phyloP scores from a whole-genome alignment of 1,140 invertebrate genomes.

The Pseudomyrmex pallidus region DNA sequence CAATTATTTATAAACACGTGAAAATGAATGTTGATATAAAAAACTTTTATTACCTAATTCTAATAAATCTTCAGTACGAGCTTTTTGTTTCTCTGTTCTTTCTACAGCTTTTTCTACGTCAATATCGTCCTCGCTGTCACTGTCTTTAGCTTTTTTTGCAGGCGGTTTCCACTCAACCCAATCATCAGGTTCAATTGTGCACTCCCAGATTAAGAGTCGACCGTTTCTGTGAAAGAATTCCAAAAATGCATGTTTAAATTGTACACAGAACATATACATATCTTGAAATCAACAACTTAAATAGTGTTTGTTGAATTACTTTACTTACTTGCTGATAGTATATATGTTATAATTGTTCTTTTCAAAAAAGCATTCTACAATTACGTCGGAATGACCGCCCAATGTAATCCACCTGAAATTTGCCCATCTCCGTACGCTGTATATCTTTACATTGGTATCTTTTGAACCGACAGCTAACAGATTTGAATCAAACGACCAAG shows the following conservation, averaged over 20 bases:
- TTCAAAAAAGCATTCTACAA: conserved; percentile 96
- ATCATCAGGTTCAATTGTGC: conserved; percentile 89
- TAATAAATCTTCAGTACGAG: conserved; percentile 30
- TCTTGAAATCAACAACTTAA: background rate
- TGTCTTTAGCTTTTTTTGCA: conserved; percentile 83
- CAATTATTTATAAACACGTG: background rate
- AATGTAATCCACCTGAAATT: conserved; percentile 91
- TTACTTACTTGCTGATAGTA: conserved; percentile 89
- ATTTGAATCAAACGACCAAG: conserved; percentile 97
- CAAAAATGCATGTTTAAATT: conserved; percentile 38
- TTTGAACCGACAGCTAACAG: conserved; percentile 94
- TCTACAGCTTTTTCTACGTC: conserved; percentile 81
- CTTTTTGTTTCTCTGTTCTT: conserved; percentile 74
- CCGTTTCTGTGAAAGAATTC: conserved; percentile 86
- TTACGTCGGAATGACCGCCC: conserved; percentile 92
- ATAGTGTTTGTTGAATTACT: conserved; percentile 12
- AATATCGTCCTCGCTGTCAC: conserved; percentile 84
- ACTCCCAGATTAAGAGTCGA: conserved; percentile 94
- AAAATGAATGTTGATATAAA: conserved; percentile 39
- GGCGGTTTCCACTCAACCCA: conserved; percentile 85
- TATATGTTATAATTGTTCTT: conserved; percentile 92
- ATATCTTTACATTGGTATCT: conserved; percentile 94
- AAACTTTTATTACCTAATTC: conserved; percentile 39
- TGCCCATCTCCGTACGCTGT: conserved; percentile 89
- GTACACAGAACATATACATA: background rate